Conservation (phyloP, 2,113 vertebrate species). For the Lagenorhynchus albirostris region DNA sequence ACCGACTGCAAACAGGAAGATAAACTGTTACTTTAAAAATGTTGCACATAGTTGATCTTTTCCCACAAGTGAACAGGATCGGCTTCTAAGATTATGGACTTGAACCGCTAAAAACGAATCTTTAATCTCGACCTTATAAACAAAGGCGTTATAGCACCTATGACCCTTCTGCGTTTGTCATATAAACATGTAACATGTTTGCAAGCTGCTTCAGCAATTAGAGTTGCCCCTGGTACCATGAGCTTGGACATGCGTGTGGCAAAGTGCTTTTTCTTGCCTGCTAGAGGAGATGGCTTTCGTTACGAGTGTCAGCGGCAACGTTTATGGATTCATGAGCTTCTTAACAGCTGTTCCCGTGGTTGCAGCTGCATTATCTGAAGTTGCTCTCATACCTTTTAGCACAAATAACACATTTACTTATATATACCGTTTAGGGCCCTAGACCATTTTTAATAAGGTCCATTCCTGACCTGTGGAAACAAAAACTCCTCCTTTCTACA, state of each 20-base stretch:
- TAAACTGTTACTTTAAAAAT: constrained; percentile 53
- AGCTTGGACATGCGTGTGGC: not conserved
- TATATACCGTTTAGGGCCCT: not conserved
- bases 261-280: constrained; percentile 1
- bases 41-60: constrained; percentile 59
- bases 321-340: not conserved
- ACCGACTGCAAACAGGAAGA: constrained; percentile 40
- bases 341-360: not conserved
- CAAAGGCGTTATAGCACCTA: constrained; percentile 31
- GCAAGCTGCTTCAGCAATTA: constrained; percentile 46
- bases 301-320: not conserved
- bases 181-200: constrained; percentile 39
- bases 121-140: constrained; percentile 46
- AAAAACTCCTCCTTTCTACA: constrained; percentile 33
- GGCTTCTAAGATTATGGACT: constrained; percentile 61
- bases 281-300: not conserved
- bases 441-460: constrained; percentile 36
- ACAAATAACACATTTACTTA: not conserved
- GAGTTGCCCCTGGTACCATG: not conserved
- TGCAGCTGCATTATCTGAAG: not conserved
- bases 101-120: constrained; percentile 51
- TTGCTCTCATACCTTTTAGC: not conserved
- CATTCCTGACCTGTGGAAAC: not conserved
- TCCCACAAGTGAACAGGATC: constrained; percentile 57
- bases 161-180: constrained; percentile 31